These are phyloP conservation scores for Yponomeuta malinellus DNA, from an alignment of 2,888 invertebrate genomes.

Conservation along the genomic window DNA sequence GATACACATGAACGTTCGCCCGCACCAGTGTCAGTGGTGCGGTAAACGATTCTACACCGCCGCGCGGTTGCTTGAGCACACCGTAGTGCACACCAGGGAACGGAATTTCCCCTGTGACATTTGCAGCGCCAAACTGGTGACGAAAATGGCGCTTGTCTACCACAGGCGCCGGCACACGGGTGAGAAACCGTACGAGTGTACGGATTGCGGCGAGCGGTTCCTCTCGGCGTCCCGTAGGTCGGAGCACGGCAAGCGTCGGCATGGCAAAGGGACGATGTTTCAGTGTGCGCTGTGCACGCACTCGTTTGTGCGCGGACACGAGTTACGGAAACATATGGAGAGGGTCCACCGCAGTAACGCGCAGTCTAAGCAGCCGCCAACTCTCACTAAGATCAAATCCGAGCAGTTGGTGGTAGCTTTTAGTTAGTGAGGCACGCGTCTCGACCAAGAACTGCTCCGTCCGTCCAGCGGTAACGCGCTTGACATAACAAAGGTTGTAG, in stretches of 20 bases:
- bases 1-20: constrained; percentile 66
- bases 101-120: constrained; percentile 71
- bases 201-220: constrained; percentile 58
- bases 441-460: too few species aligned
- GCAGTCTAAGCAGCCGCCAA: neutral
- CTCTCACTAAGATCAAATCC: neutral
- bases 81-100: constrained; percentile 68
- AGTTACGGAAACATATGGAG: constrained; percentile 48
- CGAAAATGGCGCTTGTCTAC: constrained; percentile 64
- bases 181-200: constrained; percentile 60
- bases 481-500: too few species aligned
- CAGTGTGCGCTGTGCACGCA: constrained; percentile 45
- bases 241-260: constrained; percentile 59
- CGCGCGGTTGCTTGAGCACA: constrained; percentile 67
- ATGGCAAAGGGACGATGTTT: constrained; percentile 46
- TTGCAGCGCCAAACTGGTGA: constrained; percentile 63
- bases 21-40: constrained; percentile 70
- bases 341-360: constrained; percentile 36
- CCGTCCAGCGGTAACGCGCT: too few species aligned
- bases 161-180: constrained; percentile 66
- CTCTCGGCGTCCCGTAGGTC: constrained; percentile 59
- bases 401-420: neutral
- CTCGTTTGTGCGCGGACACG: constrained; percentile 47
- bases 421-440: too few species aligned
- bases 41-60: constrained; percentile 69